Conservation (phyloP, 2,113 vertebrate species). For the Tenebrosternarchus preto region DNA sequence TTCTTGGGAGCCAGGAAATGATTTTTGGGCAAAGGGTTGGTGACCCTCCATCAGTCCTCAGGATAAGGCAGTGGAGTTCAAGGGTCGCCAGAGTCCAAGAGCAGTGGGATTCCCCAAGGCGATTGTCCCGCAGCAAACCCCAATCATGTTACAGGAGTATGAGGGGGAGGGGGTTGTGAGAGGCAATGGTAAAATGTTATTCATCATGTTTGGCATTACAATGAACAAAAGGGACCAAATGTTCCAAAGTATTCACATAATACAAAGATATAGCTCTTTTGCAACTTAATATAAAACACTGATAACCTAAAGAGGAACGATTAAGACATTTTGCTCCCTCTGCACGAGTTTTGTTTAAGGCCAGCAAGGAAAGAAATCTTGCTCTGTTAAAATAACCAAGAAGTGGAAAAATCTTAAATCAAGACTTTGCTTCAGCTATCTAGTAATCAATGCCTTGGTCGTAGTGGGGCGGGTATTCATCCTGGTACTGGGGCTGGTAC, state of each 20-base stretch:
- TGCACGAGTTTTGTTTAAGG: conserved; percentile 30
- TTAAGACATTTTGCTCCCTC: conserved; percentile 19
- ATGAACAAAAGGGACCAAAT: background rate
- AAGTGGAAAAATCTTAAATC: background rate
- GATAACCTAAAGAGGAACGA: conserved; percentile 39
- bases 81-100: background rate
- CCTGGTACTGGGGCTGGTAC: conserved; percentile 82
- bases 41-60: conserved; percentile 5
- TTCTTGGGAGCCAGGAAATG: conserved; percentile 4
- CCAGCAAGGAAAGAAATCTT: conserved; percentile 48
- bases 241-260: background rate
- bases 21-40: background rate
- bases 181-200: background rate
- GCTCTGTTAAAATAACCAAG: conserved; percentile 50
- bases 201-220: conserved; percentile 5
- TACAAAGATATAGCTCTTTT: conserved; percentile 6
- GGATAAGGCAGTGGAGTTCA: background rate
- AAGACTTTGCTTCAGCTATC: background rate
- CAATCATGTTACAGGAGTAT: conserved; percentile 19
- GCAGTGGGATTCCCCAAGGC: background rate
- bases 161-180: conserved; percentile 1
- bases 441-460: conserved; percentile 52
- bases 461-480: conserved; percentile 69
- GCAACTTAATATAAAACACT: conserved; percentile 4
- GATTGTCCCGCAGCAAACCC: background rate